Conservation (phyloP, 1,140 invertebrate genomes). For the Lordiphosa stackelbergi region DNA sequence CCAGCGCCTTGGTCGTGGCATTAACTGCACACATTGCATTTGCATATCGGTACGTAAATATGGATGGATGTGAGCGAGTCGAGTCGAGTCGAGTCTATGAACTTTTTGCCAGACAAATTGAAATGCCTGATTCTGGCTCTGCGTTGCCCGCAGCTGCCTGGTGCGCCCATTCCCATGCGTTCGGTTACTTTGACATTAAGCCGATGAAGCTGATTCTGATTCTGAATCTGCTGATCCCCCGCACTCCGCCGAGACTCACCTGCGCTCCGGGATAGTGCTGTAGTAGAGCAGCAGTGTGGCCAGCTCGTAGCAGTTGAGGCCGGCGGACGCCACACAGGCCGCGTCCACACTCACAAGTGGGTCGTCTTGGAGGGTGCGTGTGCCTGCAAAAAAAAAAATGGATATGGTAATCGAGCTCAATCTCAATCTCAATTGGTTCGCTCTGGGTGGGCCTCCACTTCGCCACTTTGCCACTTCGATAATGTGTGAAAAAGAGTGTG, state of each 20-base stretch:
- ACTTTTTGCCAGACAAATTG: slow-evolving; percentile 60
- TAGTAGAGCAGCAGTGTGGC: slow-evolving; percentile 80
- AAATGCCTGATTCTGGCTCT: slow-evolving; percentile 46
- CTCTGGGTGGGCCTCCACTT: slow-evolving; percentile 53
- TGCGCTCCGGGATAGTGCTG: slow-evolving; percentile 78
- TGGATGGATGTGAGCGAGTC: slow-evolving; percentile 45
- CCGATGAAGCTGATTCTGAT: slow-evolving; percentile 64
- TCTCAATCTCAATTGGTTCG: slow-evolving; percentile 48
- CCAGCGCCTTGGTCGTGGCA: slow-evolving; percentile 55
- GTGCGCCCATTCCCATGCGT: slow-evolving; percentile 70
- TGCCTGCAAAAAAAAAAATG: slow-evolving; percentile 53
- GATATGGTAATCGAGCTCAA: slow-evolving; percentile 23
- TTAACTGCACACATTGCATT: slow-evolving; percentile 32
- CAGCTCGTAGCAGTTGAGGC: slow-evolving; percentile 79
- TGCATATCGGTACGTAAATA: slow-evolving; percentile 73
- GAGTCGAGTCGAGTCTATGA: slow-evolving; percentile 45
- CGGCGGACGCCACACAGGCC: slow-evolving; percentile 77
- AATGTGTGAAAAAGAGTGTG: slow-evolving; percentile 73
- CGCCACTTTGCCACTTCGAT: slow-evolving; percentile 30
- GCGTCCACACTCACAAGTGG: slow-evolving; percentile 79
- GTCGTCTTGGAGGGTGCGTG: slow-evolving; percentile 77
- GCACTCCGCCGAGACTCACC: slow-evolving; percentile 75
- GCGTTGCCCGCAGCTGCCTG: slow-evolving; percentile 17
- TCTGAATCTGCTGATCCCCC: slow-evolving; percentile 35
- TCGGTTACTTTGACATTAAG: slow-evolving; percentile 57